Conservation (phyloP, 2,797 vertebrate species). For the Peromyscus attwateri region DNA sequence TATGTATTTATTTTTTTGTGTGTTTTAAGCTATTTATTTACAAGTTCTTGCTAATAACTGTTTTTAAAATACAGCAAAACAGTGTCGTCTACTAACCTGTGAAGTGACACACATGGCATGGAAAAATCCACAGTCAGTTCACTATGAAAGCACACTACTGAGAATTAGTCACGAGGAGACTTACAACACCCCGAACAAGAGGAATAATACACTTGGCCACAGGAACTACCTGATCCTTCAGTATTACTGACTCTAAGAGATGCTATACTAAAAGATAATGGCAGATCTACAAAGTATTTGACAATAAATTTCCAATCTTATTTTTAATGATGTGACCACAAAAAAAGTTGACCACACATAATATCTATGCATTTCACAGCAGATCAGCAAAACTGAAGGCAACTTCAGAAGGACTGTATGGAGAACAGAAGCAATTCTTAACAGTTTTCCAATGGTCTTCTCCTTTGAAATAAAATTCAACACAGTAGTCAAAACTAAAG, state of each 20-base stretch:
- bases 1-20: no score
- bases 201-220: slow-evolving; percentile 54
- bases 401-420: slow-evolving; percentile 67
- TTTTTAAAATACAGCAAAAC: slow-evolving; percentile 83
- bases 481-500: slow-evolving; percentile 64
- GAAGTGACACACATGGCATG: slow-evolving; percentile 76
- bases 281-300: slow-evolving; percentile 63
- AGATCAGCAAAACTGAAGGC: slow-evolving; percentile 60
- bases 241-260: slow-evolving; percentile 50
- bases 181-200: slow-evolving; percentile 70
- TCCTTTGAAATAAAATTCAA: slow-evolving; percentile 65
- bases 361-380: slow-evolving; percentile 67
- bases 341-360: slow-evolving; percentile 65
- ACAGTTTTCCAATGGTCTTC: slow-evolving; percentile 66
- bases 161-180: slow-evolving; percentile 60
- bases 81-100: slow-evolving; percentile 71
- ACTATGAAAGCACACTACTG: slow-evolving; percentile 18
- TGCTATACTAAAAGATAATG: slow-evolving; percentile 62
- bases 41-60: slow-evolving; percentile 82
- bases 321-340: slow-evolving; percentile 67
- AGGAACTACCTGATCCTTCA: slow-evolving; percentile 65
- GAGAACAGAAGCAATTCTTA: slow-evolving; percentile 75
- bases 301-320: slow-evolving; percentile 77
- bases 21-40: slow-evolving; percentile 89
- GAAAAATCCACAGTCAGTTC: slow-evolving; percentile 73